Percentiles rank a stretch among this genome's conserved stretches.
phyloP scores from a whole-genome alignment of 1,140 invertebrate genomes.

The Bilobella aurantiaca region DNA sequence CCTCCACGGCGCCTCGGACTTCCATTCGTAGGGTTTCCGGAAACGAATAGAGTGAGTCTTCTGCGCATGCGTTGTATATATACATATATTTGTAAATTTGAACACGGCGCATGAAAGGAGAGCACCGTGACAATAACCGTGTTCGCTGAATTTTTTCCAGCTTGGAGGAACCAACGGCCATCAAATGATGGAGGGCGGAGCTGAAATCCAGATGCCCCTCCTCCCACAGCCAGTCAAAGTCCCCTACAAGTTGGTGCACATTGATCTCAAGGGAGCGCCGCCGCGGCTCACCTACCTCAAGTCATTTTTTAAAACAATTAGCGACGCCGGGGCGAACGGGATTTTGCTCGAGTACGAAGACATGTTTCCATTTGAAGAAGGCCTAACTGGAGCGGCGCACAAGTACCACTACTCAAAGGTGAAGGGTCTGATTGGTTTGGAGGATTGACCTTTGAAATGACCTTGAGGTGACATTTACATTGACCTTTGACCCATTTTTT shows the following conservation, averaged over 20 bases:
- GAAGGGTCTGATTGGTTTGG: background rate
- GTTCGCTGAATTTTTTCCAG: background rate
- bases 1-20: background rate
- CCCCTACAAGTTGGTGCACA: conserved; percentile 53
- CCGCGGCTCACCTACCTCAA: conserved; percentile 59
- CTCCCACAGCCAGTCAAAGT: conserved; percentile 11
- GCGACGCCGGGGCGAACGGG: conserved; percentile 50
- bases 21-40: background rate
- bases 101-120: background rate
- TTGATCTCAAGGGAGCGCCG: conserved; percentile 84
- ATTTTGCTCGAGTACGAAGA: conserved; percentile 48
- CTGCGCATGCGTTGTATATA: background rate
- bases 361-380: conserved; percentile 43
- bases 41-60: background rate
- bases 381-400: conserved; percentile 4
- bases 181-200: background rate
- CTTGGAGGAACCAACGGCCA: background rate
- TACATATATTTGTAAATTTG: background rate
- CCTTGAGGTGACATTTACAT: background rate
- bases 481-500: background rate
- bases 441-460: too few species aligned
- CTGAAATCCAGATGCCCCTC: background rate
- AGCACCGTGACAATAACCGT: background rate
- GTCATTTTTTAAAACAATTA: conserved; percentile 61
- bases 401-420: conserved; percentile 3